Evolutionary conservation across 2,797 vertebrate genomes (phyloP), one percentile per base, ranked within the genome.

Genomic region (Gadopsis bispinosus): DNA sequence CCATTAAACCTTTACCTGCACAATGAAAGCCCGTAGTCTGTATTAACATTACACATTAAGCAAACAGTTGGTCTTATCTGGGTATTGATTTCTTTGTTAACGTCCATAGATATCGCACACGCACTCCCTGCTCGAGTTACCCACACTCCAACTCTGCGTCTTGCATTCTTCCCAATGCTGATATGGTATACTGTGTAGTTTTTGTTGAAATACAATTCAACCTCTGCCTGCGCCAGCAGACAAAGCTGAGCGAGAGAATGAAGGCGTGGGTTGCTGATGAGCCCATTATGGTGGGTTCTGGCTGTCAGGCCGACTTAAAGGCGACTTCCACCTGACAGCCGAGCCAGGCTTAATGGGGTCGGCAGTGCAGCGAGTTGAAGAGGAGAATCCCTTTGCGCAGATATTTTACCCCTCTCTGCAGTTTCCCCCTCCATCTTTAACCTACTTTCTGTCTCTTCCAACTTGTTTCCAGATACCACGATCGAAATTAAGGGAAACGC

Each of bases 241-340:
- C 50, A 51, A 8, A 69, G 67, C 47, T 50, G 73, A 67, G 71
- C 31, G 47, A 39, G 70, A 80, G 50, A 74, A 39, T 33, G 51
- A 56, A 79, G 61, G 72, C 11, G 45, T 20, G 48, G 54, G 87
- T 50, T 75, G 66, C 76, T 87, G 89, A 92, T 83, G 83, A 87
- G 86, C 86, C 91, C 83, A 81, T 93, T 91, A 88, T 50, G 66
- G 68, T 72, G 82, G 79, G 66, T 89, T 87, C 63, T 83, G 82
- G 79, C 86, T 88, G 88, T 89, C 90, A 78, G 63, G 75, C 61
- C 14, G 75, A 82, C 85, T 89, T 80, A 19, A 70, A 87, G 66
- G 69, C 33, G 55, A 79, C 90, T 83, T 86, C 80, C 83, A 89
- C 86, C 87, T 88, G 91, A 90, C 88, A 90, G 85, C 77, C 56